Evolutionary conservation across 1,140 invertebrate species (phyloP).

Genomic region (Zaprionus ornatus): DNA sequence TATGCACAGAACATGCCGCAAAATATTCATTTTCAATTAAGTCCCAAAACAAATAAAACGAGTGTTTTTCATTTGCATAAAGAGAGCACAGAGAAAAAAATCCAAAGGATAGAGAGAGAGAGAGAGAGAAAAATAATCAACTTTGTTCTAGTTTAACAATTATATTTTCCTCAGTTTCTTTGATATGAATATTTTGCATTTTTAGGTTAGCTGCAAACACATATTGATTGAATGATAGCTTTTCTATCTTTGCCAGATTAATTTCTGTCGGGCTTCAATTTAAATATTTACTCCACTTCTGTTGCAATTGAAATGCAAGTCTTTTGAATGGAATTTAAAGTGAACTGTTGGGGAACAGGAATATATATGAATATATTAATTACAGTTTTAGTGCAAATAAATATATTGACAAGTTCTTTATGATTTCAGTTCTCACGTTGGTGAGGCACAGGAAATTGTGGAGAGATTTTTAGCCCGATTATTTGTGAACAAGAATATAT

Average conservation of each 20-base stretch:
- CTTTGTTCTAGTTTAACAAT: not conserved
- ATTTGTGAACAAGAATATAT: too few relatives aligned
- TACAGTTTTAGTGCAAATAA: too few relatives aligned
- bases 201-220: not conserved
- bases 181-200: not conserved
- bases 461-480: too few relatives aligned
- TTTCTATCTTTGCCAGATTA: not conserved
- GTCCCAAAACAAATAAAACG: not conserved
- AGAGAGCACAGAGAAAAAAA: not conserved
- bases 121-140: not conserved
- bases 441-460: too few relatives aligned
- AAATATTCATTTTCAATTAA: conserved; percentile 36
- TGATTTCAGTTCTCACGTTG: too few relatives aligned
- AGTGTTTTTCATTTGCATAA: not conserved
- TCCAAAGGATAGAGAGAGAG: not conserved
- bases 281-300: too few relatives aligned
- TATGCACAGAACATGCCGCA: conserved; percentile 22
- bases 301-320: too few relatives aligned
- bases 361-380: too few relatives aligned
- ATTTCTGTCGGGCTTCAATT: too few relatives aligned
- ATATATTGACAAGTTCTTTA: too few relatives aligned
- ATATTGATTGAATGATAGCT: not conserved
- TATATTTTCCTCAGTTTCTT: not conserved
- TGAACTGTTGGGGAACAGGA: too few relatives aligned
- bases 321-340: too few relatives aligned